Base-by-base conservation (phyloP, 2,797 vertebrate species). In the Acanthornis magna region DNA sequence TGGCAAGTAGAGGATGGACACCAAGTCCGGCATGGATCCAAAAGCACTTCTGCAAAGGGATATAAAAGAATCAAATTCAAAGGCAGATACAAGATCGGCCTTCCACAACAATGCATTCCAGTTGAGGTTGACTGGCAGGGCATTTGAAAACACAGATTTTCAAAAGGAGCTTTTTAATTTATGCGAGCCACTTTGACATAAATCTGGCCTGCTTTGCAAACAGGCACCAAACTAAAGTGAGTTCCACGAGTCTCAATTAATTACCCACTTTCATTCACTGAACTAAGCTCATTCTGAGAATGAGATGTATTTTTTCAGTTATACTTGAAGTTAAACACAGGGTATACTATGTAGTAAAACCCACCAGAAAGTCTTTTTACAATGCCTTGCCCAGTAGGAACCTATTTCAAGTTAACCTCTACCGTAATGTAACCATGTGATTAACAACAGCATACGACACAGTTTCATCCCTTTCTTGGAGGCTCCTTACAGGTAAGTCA, bases 11-110 rank as follows among this genome's bases (percentile, higher is more conserved):
- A 99, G 11, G 98, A 99, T 1, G 99, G 99, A 98, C 99, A 99
- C 99, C 99, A 99, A 5, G 99, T 99, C 97, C 99, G 98, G 96
- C 99, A 99, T 2, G 99, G 99, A 97, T 99, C 99, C 97, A 99
- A 96, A 94, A 99, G 98, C 88, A 99, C 99, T 98, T 99, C 99
- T 99, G 88, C 36, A 81, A 45, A 73, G 43, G 48, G 75, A 78
- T 36, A 93, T 11, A 91, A 90, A 94, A 91, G 61, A 78, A 63
- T 16, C 63, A 74, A 51, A 92, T 51, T 93, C 62, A 93, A 80
- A 92, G 50, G 63, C 0, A 0, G 27, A 70, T 87, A 75, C 77
- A 86, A 80, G 66, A 88, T 29, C 3, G 2, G 38, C 53, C 61
- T 66, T 91, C 53, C 15, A 13, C 21, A 80, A 84, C 71, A 74